These are phyloP conservation scores for Capitulum mitella DNA, from an alignment of 2,888 invertebrate genomes.

Conservation along the genomic window DNA sequence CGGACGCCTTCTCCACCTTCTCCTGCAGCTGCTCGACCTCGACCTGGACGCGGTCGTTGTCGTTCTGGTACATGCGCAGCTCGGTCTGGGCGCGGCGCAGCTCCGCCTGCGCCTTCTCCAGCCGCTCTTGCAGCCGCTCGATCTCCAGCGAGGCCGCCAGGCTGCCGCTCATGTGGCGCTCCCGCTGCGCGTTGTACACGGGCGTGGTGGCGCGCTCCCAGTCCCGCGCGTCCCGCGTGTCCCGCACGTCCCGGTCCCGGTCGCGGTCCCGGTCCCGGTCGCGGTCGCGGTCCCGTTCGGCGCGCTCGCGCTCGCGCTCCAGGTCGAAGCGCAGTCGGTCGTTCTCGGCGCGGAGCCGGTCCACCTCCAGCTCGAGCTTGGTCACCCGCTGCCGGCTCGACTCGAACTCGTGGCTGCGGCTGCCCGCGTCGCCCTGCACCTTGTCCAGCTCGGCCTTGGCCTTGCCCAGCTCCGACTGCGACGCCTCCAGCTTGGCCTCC, in stretches of 20 bases:
- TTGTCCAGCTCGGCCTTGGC: slow-evolving; percentile 90
- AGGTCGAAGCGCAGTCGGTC: slow-evolving; percentile 65
- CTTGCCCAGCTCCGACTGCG: slow-evolving; percentile 86
- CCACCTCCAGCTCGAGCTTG: slow-evolving; percentile 80
- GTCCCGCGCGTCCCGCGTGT: slow-evolving; percentile 9
- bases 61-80: slow-evolving; percentile 80
- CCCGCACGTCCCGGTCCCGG: slow-evolving; percentile 30
- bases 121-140: slow-evolving; percentile 53
- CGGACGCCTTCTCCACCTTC: slow-evolving; percentile 87
- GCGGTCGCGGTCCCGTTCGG: slow-evolving; percentile 26
- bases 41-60: slow-evolving; percentile 74
- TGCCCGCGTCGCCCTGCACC: slow-evolving; percentile 78
- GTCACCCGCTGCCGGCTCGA: slow-evolving; percentile 73
- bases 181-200: slow-evolving; percentile 18
- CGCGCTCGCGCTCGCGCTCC: slow-evolving; percentile 50
- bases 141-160: slow-evolving; percentile 43
- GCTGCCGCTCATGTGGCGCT: slow-evolving; percentile 26
- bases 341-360: slow-evolving; percentile 51
- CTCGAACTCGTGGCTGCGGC: slow-evolving; percentile 83
- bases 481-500: slow-evolving; percentile 83
- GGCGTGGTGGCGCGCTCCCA: slow-evolving; percentile 22
- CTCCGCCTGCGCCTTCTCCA: slow-evolving; percentile 76
- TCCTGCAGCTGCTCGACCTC: slow-evolving; percentile 81
- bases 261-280: slow-evolving; percentile 30
- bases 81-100: slow-evolving; percentile 81